These are phyloP conservation scores for Pygathrix nemaeus DNA, from an alignment of 2,113 vertebrate genomes.

Conservation along the genomic window DNA sequence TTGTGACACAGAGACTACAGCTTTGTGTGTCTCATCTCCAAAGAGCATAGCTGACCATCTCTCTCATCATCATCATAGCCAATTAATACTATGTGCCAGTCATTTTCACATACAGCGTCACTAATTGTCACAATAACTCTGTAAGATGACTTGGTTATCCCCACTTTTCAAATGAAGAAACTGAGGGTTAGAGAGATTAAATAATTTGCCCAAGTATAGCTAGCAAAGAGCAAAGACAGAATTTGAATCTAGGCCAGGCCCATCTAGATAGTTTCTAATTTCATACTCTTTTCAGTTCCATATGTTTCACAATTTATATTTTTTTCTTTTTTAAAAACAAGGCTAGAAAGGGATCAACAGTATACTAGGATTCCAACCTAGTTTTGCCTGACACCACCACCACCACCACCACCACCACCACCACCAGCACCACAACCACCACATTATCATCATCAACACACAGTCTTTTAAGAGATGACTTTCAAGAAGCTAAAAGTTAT, in stretches of 20 bases:
- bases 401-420: neutral
- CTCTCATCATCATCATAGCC: neutral
- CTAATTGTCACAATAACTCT: neutral
- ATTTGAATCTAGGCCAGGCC: neutral
- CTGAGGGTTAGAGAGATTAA: neutral
- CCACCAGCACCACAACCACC: too few relatives aligned
- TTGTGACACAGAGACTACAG: neutral
- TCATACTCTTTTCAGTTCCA: neutral
- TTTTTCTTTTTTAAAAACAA: neutral
- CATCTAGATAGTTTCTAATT: neutral
- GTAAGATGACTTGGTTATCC: neutral
- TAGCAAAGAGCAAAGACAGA: neutral
- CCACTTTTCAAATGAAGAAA: constrained; percentile 8
- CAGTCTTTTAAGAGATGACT: neutral
- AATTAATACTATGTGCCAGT: neutral
- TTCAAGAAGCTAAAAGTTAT: neutral
- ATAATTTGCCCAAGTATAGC: neutral
- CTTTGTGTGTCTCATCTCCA: neutral
- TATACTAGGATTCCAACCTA: neutral
- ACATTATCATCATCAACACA: neutral
- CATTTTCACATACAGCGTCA: neutral
- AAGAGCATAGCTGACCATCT: neutral
- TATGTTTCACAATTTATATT: neutral
- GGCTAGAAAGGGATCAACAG: neutral
- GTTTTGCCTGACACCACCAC: neutral